Evolutionary conservation across 2,113 vertebrate species (phyloP).

Genomic region (Amphiprion percula): DNA sequence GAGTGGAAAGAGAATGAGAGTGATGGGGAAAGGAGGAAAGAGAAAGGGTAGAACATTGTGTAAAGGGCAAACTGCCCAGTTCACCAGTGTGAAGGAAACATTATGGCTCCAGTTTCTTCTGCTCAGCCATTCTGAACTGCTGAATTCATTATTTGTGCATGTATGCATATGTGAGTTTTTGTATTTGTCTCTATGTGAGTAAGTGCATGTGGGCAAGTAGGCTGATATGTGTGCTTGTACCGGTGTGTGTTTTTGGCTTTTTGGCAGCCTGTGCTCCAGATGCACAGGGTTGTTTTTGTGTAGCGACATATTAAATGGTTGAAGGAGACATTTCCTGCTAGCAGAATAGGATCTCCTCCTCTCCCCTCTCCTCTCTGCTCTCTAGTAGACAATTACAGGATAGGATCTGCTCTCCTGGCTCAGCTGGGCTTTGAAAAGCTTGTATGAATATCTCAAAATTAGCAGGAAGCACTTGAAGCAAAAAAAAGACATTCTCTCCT

Average conservation of each 20-base stretch:
- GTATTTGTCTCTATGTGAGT: constrained; percentile 38
- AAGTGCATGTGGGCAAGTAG: constrained; percentile 26
- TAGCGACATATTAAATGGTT: constrained; percentile 87
- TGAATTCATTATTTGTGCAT: constrained; percentile 72
- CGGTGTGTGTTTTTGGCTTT: constrained; percentile 53
- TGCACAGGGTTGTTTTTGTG: constrained; percentile 87
- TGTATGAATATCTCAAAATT: constrained; percentile 84
- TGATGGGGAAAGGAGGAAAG: constrained; percentile 58
- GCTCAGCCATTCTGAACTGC: constrained; percentile 71
- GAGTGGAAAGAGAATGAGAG: constrained; percentile 56
- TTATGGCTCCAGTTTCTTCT: constrained; percentile 76
- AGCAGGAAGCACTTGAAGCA: constrained; percentile 82
- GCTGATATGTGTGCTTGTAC: constrained; percentile 28
- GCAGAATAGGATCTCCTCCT: constrained; percentile 82
- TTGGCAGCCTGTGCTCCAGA: constrained; percentile 87
- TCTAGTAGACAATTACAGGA: constrained; percentile 80
- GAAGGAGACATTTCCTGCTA: constrained; percentile 89
- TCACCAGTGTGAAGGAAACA: constrained; percentile 76
- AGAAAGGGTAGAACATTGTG: constrained; percentile 69
- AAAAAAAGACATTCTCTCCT: constrained; percentile 57
- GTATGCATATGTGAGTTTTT: constrained; percentile 41
- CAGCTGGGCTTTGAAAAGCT: constrained; percentile 86
- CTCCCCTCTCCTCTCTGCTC: constrained; percentile 82
- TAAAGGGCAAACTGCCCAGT: constrained; percentile 77
- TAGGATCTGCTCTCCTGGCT: constrained; percentile 83